These are phyloP conservation scores for Eupithecia tripunctaria DNA, from an alignment of 2,888 invertebrate species.

Conservation along the genomic window DNA sequence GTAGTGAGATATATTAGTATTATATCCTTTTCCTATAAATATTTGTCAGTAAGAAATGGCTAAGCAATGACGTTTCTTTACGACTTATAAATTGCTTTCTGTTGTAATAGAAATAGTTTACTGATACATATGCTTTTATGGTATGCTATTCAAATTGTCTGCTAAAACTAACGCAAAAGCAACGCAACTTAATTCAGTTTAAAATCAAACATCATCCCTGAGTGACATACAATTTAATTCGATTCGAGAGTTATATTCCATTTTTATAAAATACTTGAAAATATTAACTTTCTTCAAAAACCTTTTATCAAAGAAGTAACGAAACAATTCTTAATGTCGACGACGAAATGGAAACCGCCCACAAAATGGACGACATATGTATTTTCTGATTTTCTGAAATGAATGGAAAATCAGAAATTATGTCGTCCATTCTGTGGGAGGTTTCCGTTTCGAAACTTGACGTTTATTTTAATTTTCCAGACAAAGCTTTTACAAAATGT, in stretches of 20 bases:
- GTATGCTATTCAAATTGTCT: not conserved
- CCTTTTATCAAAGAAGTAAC: not conserved
- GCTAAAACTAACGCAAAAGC: not conserved
- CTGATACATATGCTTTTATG: not conserved
- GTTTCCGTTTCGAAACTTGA: constrained; percentile 26
- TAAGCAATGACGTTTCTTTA: not conserved
- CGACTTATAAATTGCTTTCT: no score
- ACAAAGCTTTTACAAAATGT: constrained; percentile 12
- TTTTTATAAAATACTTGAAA: not conserved
- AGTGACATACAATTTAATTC: not conserved
- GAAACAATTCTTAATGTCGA: constrained; percentile 12
- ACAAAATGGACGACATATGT: constrained; percentile 27
- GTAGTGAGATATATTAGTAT: not conserved
- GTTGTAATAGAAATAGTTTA: not conserved
- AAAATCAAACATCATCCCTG: no score
- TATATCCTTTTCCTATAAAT: not conserved
- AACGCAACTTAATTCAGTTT: not conserved
- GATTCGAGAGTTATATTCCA: not conserved
- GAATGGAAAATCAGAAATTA: no score
- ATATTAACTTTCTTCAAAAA: not conserved
- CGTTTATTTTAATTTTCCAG: constrained; percentile 37
- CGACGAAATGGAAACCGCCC: constrained; percentile 15
- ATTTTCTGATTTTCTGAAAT: constrained; percentile 28
- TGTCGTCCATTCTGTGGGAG: no score
- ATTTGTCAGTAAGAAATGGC: not conserved